These are phyloP conservation scores for Teleogryllus occipitalis DNA, from an alignment of 1,140 invertebrate genomes.

Conservation along the genomic window DNA sequence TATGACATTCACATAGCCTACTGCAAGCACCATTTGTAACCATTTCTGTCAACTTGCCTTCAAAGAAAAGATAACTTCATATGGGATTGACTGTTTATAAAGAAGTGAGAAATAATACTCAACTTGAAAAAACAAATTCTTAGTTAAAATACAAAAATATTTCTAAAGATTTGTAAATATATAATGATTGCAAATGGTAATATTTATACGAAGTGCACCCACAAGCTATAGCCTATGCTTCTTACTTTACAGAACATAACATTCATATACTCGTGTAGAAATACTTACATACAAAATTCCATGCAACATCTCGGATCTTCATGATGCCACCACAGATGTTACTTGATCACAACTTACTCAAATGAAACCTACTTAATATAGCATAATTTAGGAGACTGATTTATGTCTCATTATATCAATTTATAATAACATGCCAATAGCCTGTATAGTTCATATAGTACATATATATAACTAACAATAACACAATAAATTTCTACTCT, in stretches of 20 bases:
- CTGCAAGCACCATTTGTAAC: not conserved
- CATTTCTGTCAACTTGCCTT: not conserved
- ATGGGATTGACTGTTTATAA: no score
- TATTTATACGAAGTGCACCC: not conserved
- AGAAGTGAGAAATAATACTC: not conserved
- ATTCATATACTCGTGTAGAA: not conserved
- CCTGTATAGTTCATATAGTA: no score
- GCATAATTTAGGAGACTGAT: not conserved
- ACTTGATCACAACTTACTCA: not conserved
- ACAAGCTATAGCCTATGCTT: slow-evolving; percentile 1
- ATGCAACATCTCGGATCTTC: not conserved
- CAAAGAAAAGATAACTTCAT: no score
- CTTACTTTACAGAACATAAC: not conserved
- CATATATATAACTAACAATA: no score
- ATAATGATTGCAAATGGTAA: not conserved
- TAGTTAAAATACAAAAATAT: not conserved
- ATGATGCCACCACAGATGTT: not conserved
- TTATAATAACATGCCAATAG: no score
- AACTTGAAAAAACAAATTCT: not conserved
- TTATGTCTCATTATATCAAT: no score
- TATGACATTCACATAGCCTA: not conserved
- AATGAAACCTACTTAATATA: not conserved
- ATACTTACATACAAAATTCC: not conserved
- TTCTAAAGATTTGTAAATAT: not conserved
- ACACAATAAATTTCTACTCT: no score